Percentiles rank a stretch among this genome's conserved stretches.
Conservation (phyloP, 2,797 vertebrate genomes). For the Meriones psammophilus region DNA sequence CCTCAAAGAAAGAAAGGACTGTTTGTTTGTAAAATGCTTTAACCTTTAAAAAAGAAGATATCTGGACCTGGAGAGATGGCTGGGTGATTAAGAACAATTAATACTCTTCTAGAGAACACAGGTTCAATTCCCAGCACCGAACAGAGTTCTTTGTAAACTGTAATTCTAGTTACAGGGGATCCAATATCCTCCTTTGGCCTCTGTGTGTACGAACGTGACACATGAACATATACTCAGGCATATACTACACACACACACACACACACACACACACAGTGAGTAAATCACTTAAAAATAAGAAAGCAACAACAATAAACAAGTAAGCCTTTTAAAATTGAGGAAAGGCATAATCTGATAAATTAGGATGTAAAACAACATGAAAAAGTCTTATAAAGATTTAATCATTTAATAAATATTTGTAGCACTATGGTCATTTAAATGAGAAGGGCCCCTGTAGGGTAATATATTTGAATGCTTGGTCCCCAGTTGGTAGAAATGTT, state of each 20-base stretch:
- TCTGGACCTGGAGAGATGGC: not conserved
- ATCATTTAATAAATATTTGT: not conserved
- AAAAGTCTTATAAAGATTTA: not conserved
- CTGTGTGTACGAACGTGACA: not conserved
- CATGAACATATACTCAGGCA: not conserved
- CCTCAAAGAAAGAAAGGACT: not conserved
- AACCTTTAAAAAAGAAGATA: not conserved
- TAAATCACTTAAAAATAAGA: not conserved
- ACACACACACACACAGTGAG: not conserved
- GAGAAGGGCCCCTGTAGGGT: not conserved
- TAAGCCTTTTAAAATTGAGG: not conserved
- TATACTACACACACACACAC: not conserved
- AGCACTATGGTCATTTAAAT: not conserved
- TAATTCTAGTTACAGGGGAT: not conserved
- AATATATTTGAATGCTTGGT: not conserved
- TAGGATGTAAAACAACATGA: not conserved
- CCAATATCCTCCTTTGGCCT: not conserved
- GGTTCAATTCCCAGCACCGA: not conserved
- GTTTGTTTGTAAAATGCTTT: not conserved
- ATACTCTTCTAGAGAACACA: not conserved
- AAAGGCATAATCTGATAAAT: slow-evolving; percentile 26
- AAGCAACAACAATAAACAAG: not conserved
- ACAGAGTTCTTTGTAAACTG: not conserved
- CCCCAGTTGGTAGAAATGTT: not conserved
- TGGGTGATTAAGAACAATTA: not conserved